Percentiles rank a stretch among this genome's conserved stretches.
Evolutionary conservation across 2,113 vertebrate species (phyloP).

Genomic region (Sus scrofa): DNA sequence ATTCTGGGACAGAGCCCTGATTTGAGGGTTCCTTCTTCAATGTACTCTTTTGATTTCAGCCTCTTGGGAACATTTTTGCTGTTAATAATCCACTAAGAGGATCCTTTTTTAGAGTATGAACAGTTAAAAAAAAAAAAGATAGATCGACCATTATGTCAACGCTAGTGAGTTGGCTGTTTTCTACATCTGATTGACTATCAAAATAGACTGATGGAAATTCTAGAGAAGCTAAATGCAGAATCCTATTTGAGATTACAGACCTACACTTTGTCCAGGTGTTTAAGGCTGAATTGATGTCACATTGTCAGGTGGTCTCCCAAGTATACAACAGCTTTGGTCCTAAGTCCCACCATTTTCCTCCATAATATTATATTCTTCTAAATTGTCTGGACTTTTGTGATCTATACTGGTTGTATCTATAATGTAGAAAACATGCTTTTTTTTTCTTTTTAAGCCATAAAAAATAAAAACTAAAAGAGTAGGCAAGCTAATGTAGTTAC

Average conservation of each 20-base stretch:
- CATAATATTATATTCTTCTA: not conserved
- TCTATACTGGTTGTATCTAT: not conserved
- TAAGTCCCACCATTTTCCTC: not conserved
- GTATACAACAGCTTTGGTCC: not conserved
- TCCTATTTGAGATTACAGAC: not conserved
- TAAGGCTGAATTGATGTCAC: not conserved
- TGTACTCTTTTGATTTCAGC: not conserved
- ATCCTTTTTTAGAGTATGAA: not conserved
- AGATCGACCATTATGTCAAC: not conserved
- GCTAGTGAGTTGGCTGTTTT: not conserved
- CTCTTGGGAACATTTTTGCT: not conserved
- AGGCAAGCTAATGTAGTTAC: not conserved
- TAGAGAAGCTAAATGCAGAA: not conserved
- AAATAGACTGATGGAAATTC: not conserved
- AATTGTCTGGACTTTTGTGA: not conserved
- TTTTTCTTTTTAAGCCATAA: constrained; percentile 6
- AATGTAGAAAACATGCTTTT: not conserved
- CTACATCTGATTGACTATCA: not conserved
- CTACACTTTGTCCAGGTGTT: not conserved
- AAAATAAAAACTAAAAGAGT: not conserved
- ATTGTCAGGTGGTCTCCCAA: not conserved
- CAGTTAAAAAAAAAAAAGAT: not conserved
- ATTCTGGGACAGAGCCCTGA: not conserved
- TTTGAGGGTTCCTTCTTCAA: not conserved
- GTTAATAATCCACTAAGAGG: not conserved